Percentiles rank a stretch among this genome's conserved stretches.
Evolutionary conservation across 1,140 invertebrate species (phyloP).

Genomic region (Adoxophyes honmai): DNA sequence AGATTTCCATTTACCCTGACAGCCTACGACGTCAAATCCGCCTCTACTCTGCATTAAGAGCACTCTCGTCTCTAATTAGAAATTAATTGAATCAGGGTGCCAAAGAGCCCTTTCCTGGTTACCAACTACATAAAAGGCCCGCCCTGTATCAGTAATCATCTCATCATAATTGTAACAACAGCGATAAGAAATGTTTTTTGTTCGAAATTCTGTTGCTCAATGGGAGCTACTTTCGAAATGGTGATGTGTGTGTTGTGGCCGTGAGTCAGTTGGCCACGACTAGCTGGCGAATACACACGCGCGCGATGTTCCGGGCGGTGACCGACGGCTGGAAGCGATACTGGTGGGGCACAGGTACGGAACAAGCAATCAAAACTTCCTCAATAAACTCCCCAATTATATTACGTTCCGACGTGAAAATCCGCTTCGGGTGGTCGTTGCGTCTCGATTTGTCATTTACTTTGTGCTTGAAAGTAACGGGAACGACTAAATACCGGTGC

Average conservation of each 20-base stretch:
- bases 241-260: conserved; percentile 22
- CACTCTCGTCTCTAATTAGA: conserved; percentile 69
- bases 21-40: conserved; percentile 59
- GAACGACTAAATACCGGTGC: conserved; percentile 19
- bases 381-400: conserved; percentile 42
- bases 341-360: conserved; percentile 76
- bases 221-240: neutral
- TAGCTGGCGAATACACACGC: conserved; percentile 52
- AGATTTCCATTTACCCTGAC: conserved; percentile 66
- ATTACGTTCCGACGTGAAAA: conserved; percentile 21
- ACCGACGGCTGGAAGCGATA: conserved; percentile 69
- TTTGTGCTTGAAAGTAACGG: conserved; percentile 11
- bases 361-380: conserved; percentile 57
- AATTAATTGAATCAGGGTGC: conserved; percentile 65
- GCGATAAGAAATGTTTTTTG: neutral
- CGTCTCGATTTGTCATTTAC: neutral
- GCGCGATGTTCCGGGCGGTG: conserved; percentile 67
- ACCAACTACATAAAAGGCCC: conserved; percentile 29
- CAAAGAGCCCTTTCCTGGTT: conserved; percentile 48
- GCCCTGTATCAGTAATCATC: neutral
- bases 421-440: neutral
- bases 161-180: neutral
- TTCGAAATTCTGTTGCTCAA: neutral
- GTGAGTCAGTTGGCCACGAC: conserved; percentile 54
- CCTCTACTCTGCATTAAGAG: conserved; percentile 61